Conservation (phyloP, 1,140 invertebrate genomes). For the Trialeurodes vaporariorum region DNA sequence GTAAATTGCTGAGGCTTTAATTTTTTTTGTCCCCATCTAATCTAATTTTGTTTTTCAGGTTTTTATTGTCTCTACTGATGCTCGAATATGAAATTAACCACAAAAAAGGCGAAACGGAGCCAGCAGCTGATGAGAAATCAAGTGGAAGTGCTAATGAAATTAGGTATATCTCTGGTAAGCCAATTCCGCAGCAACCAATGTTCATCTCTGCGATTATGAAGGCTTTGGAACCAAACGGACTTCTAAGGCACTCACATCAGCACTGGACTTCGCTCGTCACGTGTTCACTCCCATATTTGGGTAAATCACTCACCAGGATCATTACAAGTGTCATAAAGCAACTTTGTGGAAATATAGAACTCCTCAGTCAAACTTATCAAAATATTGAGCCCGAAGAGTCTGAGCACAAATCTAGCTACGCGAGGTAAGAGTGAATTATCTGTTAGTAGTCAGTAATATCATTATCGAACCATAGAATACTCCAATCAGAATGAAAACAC, state of each 20-base stretch:
- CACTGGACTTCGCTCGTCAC: slow-evolving; percentile 73
- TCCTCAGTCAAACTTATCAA: slow-evolving; percentile 8
- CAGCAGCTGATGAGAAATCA: slow-evolving; percentile 5
- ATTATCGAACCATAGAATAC: too few species aligned
- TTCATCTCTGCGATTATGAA: slow-evolving; percentile 70
- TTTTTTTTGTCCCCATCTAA: slow-evolving; percentile 16
- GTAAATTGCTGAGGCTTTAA: too few species aligned
- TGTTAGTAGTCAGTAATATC: too few species aligned
- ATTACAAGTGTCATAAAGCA: slow-evolving; percentile 68
- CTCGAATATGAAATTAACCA: slow-evolving; percentile 47
- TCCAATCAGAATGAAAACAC: too few species aligned
- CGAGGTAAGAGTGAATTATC: background rate
- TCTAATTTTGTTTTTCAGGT: slow-evolving; percentile 30
- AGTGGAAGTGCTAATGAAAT: slow-evolving; percentile 28
- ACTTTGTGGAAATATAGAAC: slow-evolving; percentile 71
- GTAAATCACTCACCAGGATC: slow-evolving; percentile 58
- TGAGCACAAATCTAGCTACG: background rate
- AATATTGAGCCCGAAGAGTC: background rate
- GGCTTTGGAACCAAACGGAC: slow-evolving; percentile 45
- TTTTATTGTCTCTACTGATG: slow-evolving; percentile 61
- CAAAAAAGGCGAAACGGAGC: background rate
- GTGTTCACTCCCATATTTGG: slow-evolving; percentile 60
- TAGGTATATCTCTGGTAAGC: slow-evolving; percentile 51
- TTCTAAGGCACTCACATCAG: slow-evolving; percentile 53
- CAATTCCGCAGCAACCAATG: slow-evolving; percentile 72